phyloP scores from a whole-genome alignment of 1,140 invertebrate genomes.

The Lordiphosa stackelbergi region DNA sequence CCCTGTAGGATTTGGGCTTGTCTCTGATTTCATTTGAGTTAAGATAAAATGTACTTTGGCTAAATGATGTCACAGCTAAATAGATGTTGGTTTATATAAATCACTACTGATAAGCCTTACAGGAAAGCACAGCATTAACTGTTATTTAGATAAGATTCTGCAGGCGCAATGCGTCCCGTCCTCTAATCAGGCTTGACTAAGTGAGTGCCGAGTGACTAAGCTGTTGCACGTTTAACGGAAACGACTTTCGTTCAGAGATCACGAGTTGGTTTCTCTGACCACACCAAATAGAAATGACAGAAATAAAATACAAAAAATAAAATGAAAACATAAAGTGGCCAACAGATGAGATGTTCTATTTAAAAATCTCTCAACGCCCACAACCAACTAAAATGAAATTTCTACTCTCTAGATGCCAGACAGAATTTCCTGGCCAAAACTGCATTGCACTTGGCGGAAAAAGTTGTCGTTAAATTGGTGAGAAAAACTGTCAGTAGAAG shows the following conservation, averaged over 20 bases:
- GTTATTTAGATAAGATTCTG: constrained; percentile 29
- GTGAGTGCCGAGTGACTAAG: constrained; percentile 32
- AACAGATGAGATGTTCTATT: too few species aligned
- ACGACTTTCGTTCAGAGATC: constrained; percentile 15
- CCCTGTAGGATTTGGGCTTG: not conserved
- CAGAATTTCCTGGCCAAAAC: too few species aligned
- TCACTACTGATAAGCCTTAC: constrained; percentile 3
- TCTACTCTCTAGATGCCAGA: too few species aligned
- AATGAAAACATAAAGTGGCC: too few species aligned
- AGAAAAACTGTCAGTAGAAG: too few species aligned
- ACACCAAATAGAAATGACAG: not conserved
- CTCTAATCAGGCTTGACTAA: too few species aligned
- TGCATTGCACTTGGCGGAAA: too few species aligned
- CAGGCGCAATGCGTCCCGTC: constrained; percentile 27
- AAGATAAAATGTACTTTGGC: constrained; percentile 11
- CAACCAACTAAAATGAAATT: too few species aligned
- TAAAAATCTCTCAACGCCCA: too few species aligned
- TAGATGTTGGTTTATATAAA: constrained; percentile 3
- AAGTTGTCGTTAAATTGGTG: too few species aligned
- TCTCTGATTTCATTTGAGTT: not conserved
- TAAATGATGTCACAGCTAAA: constrained; percentile 11
- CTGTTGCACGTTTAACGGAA: constrained; percentile 31
- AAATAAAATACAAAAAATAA: too few species aligned
- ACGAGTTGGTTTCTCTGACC: not conserved
- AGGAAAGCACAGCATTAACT: not conserved